Base-by-base conservation (phyloP, 2,113 vertebrate genomes). In the Podarcis raffonei region DNA sequence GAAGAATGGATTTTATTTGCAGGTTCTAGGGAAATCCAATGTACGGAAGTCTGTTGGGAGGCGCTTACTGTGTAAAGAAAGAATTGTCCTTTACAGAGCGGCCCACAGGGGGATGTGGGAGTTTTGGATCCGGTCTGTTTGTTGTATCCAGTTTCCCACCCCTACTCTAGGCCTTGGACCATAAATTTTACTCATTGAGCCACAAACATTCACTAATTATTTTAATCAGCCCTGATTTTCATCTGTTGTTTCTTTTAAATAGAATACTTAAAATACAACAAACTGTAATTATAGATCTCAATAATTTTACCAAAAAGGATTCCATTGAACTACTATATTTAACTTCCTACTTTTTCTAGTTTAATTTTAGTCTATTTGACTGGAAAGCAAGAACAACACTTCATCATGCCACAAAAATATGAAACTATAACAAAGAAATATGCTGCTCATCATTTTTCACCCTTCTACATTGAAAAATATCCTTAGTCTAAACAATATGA, bases 351-450 rank as follows among this genome's bases (percentile, higher is more conserved):
- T 83, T 89, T 91, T 81, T 85, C 25, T 75, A 87, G n/a, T 57
- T 13, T 20, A 88, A 85, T 6, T 80, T 87, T 39, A 1, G 37
- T 75, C 75, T 83, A 11, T 0, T 0, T 90, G 37, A 93, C 25
- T 84, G 80, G 87, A 87, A 69, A 82, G 59, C 78, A 72, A 3
- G 5, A 87, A 32, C 35, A 84, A 65, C 87, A 22, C 22, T 88
- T 93, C 25, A 89, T 82, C 89, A 62, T 87, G 53, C 13, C 83
- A 81, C 1, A 80, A 76, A 94, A 94, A 94, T 88, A 91, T 7
- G 87, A 69, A 90, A 91, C 88, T 1, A 87, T 11, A 75, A 12
- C 57, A 80, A 89, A 80, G 48, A 85, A 89, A 89, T 68, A 83
- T 69, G 59, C 62, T 88, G 15, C 81, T 77, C 81, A 18, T 62